Conservation (phyloP, 1,140 invertebrate species). For the Achatina immaculata region DNA sequence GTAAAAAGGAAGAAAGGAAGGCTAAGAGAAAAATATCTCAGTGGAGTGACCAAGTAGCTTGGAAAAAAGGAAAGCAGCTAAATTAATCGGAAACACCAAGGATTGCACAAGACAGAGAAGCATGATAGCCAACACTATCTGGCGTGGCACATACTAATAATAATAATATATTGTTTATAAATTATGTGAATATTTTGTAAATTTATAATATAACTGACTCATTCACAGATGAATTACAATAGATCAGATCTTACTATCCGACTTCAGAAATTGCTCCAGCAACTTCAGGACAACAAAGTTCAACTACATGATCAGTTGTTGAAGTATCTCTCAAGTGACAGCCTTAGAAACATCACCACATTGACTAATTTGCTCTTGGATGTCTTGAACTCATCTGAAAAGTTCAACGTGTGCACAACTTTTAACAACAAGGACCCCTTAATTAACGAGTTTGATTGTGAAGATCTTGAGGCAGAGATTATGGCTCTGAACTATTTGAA, state of each 20-base stretch:
- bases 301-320: neutral
- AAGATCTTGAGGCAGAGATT: neutral
- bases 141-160: too few relatives aligned
- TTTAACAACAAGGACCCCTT: neutral
- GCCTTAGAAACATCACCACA: neutral
- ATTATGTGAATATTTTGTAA: too few relatives aligned
- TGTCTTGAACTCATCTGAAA: neutral
- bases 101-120: too few relatives aligned
- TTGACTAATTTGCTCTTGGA: neutral
- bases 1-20: too few relatives aligned
- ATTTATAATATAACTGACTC: neutral
- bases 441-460: neutral
- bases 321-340: neutral
- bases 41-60: too few relatives aligned
- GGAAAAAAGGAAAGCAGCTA: too few relatives aligned
- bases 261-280: neutral
- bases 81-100: too few relatives aligned
- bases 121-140: too few relatives aligned
- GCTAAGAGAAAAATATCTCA: too few relatives aligned
- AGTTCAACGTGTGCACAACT: neutral
- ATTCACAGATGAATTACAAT: conserved; percentile 5
- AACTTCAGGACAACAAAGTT: neutral
- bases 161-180: too few relatives aligned
- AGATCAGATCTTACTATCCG: neutral
- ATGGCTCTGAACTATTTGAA: neutral